Evolutionary conservation across 2,888 invertebrate genomes (phyloP), one percentile per base, ranked within the genome.

Genomic region (Platycheirus rosarum): DNA sequence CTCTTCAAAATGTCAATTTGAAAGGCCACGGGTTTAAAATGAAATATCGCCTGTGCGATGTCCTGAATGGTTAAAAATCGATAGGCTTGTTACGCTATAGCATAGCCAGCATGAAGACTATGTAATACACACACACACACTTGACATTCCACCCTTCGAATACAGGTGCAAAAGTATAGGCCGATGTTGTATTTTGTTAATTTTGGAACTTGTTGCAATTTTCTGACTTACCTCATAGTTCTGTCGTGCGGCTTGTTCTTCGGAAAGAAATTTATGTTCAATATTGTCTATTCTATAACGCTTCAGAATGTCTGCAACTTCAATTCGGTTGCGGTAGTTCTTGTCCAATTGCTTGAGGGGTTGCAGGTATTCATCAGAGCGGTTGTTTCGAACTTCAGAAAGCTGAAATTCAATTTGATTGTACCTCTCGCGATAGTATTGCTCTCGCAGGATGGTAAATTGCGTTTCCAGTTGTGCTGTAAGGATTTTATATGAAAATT

Each of bases 291-390:
- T 91, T 60, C 96, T 92, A 88, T 95, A 93, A 87, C 95, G 94
- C 86, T 94, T 94, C 80, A 97, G 91, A 75, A 97, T 93, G 55
- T 96, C 96, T 0, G 98, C 97, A n/a, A 98, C 98, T 91, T 98
- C 97, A 66, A 95, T 96, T 53, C 95, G 92, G 9, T 94, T 93
- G 85, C 95, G 93, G 94, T 97, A 95, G 88, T 97, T 96, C 86
- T 97, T 97, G 88, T 96, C 95, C 51, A 98, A 91, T 84, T 97
- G 93, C 87, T 95, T 94, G 62, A 98, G 90, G 0, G 98, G 98
- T 57, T 94, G 95, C 1, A 97, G 91, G 90, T 98, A 98, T 89
- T 98, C 98, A 85, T 94, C 93, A 0, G 97, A 97, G 65, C 94
- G 93, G 0, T 97, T 98, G 0, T 95, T 94, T 46, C 94, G 93